Evolutionary conservation across 2,888 invertebrate species (phyloP), one percentile per base, ranked within the genome.

Genomic region (Xestia sexstrigata): DNA sequence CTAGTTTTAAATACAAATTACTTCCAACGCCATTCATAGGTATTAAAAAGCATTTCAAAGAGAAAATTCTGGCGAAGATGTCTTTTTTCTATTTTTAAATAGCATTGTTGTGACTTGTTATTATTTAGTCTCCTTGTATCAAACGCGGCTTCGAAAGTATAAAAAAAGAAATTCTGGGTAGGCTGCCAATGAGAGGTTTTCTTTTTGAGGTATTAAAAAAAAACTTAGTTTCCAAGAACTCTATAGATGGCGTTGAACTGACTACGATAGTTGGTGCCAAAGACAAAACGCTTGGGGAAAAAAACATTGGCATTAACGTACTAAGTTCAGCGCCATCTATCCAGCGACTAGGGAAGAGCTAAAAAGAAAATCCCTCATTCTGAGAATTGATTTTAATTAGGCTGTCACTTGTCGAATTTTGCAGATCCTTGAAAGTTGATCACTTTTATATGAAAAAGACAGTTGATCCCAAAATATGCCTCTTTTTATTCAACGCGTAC

Each of bases 1-100:
- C 42, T 82, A 66, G 17, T 76, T 76, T 81, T 35, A 45, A 72
- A 72, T 66, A 76, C 8, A 76, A 63, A 65, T 65, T 60, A 20
- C 47, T 52, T n/a, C 0, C 63, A 30, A 30, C 8, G 1, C 11
- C 13, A 17, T 71, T 76, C 26, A 66, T 17, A 15, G n/a, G 47
- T 23, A 13, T 49, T 45, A 17, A 8, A 20, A 74, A n/a, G n/a
- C 1, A 62, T 63, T 26, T 13, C 23, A 60, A 47, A 42, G 20
- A 42, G 47, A 68, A 39, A 47, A 63, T 42, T 55, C n/a, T 4
- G 15, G 0, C 7, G 1, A 23, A 49, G 1, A 15, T 13, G 2
- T 26, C 35, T 49, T 35, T 65, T 72, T 47, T 73, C n/a, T 26
- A 0, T n/a, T 45, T 39, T 30, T 7, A 49, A 13, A 39, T 55